These are phyloP conservation scores for Epinephelus moara DNA, from an alignment of 2,113 vertebrate genomes.

Conservation along the genomic window DNA sequence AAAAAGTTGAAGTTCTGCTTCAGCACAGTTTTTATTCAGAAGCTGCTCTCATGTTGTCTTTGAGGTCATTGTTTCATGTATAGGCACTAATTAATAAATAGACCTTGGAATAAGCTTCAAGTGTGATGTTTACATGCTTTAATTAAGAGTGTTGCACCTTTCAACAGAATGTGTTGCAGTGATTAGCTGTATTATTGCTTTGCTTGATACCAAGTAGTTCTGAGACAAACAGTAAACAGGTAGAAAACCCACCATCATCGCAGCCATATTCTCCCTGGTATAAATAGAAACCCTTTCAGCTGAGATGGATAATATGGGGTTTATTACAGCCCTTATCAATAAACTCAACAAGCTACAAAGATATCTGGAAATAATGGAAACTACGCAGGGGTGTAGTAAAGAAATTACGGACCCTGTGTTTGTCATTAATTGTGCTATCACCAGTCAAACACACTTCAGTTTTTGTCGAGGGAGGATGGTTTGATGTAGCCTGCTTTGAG, in stretches of 20 bases:
- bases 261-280: neutral
- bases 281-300: conserved; percentile 1
- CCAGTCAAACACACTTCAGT: neutral
- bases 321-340: conserved; percentile 1
- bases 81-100: neutral
- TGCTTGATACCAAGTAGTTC: neutral
- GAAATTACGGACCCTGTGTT: neutral
- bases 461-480: neutral
- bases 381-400: neutral
- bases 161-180: neutral
- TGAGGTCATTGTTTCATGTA: neutral
- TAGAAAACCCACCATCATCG: neutral
- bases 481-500: neutral
- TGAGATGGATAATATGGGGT: neutral
- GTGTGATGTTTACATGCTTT: neutral
- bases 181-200: neutral
- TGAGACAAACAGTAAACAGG: neutral
- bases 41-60: neutral
- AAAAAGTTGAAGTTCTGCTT: neutral
- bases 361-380: neutral
- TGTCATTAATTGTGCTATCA: neutral
- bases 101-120: neutral
- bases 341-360: neutral
- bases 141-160: neutral
- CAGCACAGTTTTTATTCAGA: neutral